A percentile compares a stretch with the other conserved stretches of the same genome.
phyloP scores from a whole-genome alignment of 1,140 invertebrate genomes.

The Glossosoma conforme region DNA sequence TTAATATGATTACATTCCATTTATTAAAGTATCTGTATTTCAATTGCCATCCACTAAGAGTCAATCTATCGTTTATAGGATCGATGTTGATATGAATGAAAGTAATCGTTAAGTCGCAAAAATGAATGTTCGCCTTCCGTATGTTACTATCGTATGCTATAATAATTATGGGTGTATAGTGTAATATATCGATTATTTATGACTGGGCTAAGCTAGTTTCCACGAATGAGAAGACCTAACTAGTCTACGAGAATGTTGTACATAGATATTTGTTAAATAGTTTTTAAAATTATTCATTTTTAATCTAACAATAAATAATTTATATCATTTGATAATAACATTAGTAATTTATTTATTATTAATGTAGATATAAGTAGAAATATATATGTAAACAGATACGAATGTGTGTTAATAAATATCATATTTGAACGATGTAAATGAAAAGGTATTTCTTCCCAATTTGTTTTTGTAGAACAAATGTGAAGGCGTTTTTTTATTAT shows the following conservation, averaged over 20 bases:
- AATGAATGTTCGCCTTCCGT: slow-evolving; percentile 16
- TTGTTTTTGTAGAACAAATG: slow-evolving; percentile 23
- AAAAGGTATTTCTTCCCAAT: slow-evolving; percentile 29
- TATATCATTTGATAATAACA: slow-evolving; percentile 30
- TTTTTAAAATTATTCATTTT: slow-evolving; percentile 27
- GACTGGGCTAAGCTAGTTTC: background rate
- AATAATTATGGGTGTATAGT: slow-evolving; percentile 1
- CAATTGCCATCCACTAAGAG: background rate
- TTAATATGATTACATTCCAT: too few species aligned
- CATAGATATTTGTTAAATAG: slow-evolving; percentile 29
- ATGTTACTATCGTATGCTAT: slow-evolving; percentile 1
- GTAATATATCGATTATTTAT: background rate
- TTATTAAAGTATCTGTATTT: too few species aligned
- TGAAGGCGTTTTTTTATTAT: slow-evolving; percentile 26
- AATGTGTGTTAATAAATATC: slow-evolving; percentile 28
- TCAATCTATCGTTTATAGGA: background rate
- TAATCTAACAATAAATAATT: slow-evolving; percentile 28
- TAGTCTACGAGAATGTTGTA: slow-evolving; percentile 26
- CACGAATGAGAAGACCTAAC: slow-evolving; percentile 11
- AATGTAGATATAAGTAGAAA: slow-evolving; percentile 25
- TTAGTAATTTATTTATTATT: slow-evolving; percentile 30
- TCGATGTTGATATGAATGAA: too few species aligned
- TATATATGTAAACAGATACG: slow-evolving; percentile 29
- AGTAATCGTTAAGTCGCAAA: slow-evolving; percentile 1
- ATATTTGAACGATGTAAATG: slow-evolving; percentile 16